Base-by-base conservation (phyloP, 2,113 vertebrate species). In the Neodontobutis hainanensis region DNA sequence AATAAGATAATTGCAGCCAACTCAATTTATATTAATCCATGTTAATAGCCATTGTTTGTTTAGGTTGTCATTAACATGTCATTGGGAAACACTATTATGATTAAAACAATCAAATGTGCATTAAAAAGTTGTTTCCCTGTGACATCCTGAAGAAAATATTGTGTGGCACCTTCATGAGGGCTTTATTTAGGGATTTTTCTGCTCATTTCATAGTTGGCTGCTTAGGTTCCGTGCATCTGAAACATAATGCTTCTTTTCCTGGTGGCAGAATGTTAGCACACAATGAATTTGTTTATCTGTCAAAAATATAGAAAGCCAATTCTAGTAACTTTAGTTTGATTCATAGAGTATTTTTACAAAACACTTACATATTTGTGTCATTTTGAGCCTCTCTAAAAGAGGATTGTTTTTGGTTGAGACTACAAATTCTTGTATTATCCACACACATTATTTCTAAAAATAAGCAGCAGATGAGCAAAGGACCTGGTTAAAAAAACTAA, bases 231-330 rank as follows among this genome's bases (percentile, higher is more conserved):
- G n/a, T n/a, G n/a, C 46, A 53, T 70, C 80, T 34, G 8, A 11
- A 40, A 40, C 69, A 63, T 47, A 40, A 67, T 35, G 65, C 81
- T 52, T 46, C 72, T 40, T 56, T 79, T 82, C 66, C 38, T 61
- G 55, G 75, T 75, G 73, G 66, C 78, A 77, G 71, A 80, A 78
- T 83, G 56, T 58, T 32, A 11, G 70, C 16, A 73, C 78, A 62
- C 57, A 52, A 55, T 70, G 70, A 44, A 71, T 86, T 79, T 82
- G 65, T 74, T 79, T 82, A 72, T 81, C 84, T 79, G 69, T 67
- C 63, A 77, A 85, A 84, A 81, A 88, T 74, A 82, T 2, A 6
- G 73, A 69, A 27, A 55, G 35, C 34, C 52, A 38, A n/a, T 55
- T 36, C 32, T 32, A 51, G 19, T 19, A 34, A 53, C 32, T n/a